A percentile compares a stretch with the other conserved stretches of the same genome.
phyloP scores from a whole-genome alignment of 2,797 vertebrate genomes.

The Lepus townsendii region DNA sequence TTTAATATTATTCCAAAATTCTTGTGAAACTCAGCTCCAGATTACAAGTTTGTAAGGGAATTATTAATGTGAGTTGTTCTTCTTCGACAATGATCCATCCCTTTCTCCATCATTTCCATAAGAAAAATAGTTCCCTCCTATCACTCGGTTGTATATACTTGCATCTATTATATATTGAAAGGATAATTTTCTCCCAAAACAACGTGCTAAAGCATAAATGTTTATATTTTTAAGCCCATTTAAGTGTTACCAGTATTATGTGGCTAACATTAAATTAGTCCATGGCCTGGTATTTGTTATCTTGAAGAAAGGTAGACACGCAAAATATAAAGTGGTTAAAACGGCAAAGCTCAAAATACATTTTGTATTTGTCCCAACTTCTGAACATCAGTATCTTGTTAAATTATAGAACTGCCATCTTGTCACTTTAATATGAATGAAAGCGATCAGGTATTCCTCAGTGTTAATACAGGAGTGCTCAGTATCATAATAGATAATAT shows the following conservation, averaged over 20 bases:
- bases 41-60: not conserved
- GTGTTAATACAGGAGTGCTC: not conserved
- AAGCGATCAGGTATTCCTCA: not conserved
- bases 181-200: constrained; percentile 61
- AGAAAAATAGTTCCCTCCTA: constrained; percentile 48
- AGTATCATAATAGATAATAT: constrained; percentile 34
- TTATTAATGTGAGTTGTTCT: not conserved
- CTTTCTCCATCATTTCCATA: not conserved
- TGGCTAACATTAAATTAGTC: constrained; percentile 76
- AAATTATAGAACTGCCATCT: constrained; percentile 56
- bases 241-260: constrained; percentile 68
- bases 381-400: constrained; percentile 63
- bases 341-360: constrained; percentile 69
- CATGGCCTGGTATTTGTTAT: constrained; percentile 82
- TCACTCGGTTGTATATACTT: not conserved
- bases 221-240: constrained; percentile 80
- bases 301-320: constrained; percentile 74
- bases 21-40: not conserved
- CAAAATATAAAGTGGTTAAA: constrained; percentile 74
- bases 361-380: constrained; percentile 55
- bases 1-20: not conserved
- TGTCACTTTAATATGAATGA: constrained; percentile 63
- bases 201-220: constrained; percentile 72
- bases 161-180: constrained; percentile 73
- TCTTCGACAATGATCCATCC: not conserved